phyloP scores from a whole-genome alignment of 2,888 invertebrate species.

The Pristionchus exspectatus region DNA sequence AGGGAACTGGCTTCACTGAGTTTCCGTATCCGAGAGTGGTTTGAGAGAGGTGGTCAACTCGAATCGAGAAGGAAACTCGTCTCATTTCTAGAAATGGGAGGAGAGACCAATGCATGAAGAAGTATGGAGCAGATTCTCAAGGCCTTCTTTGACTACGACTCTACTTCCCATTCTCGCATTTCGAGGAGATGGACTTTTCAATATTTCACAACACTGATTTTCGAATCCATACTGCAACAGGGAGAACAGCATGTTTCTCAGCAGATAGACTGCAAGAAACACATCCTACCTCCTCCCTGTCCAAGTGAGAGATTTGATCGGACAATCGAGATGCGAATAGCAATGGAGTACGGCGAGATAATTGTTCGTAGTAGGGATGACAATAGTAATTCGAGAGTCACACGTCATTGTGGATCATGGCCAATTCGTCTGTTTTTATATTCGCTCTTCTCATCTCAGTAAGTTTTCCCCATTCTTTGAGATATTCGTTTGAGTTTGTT shows the following conservation, averaged over 20 bases:
- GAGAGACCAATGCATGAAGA: constrained; percentile 46
- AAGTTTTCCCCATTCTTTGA: background rate
- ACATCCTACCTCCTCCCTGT: background rate
- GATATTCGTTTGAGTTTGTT: background rate
- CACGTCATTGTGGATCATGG: constrained; percentile 44
- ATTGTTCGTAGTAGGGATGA: constrained; percentile 34
- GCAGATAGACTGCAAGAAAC: background rate
- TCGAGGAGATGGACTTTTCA: background rate
- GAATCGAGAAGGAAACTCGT: background rate
- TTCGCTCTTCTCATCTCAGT: background rate
- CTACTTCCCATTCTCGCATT: constrained; percentile 16
- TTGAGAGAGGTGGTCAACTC: background rate
- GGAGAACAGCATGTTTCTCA: background rate
- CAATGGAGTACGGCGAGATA: constrained; percentile 30
- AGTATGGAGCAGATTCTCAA: constrained; percentile 12
- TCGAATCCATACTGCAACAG: background rate
- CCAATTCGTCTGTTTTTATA: background rate
- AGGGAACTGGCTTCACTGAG: background rate
- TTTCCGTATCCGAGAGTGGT: constrained; percentile 47
- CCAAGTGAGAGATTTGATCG: constrained; percentile 25
- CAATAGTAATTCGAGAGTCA: constrained; percentile 45
- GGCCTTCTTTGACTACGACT: constrained; percentile 12
- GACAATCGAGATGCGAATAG: background rate
- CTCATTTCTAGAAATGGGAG: background rate
- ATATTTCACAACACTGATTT: constrained; percentile 24